Conservation (phyloP, 2,113 vertebrate genomes). For the Promerops cafer region DNA sequence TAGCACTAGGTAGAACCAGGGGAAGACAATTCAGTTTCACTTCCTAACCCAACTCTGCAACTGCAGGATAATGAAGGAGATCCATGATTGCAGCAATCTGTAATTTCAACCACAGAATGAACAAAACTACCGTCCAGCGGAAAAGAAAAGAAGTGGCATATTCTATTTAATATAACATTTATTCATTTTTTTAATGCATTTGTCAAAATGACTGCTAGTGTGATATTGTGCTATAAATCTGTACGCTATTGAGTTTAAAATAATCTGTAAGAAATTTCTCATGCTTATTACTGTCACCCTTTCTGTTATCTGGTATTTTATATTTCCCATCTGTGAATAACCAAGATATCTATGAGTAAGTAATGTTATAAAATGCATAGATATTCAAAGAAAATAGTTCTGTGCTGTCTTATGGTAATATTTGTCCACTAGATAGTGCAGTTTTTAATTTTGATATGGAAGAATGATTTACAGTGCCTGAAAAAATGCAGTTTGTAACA, state of each 20-base stretch:
- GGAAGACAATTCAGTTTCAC: neutral
- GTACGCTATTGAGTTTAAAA: neutral
- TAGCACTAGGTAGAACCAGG: neutral
- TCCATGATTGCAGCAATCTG: accelerated
- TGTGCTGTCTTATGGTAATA: neutral
- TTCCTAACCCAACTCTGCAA: neutral
- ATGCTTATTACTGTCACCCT: neutral
- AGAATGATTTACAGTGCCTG: neutral
- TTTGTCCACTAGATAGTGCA: neutral
- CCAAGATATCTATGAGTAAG: neutral
- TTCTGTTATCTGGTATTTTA: neutral
- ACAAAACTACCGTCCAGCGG: neutral
- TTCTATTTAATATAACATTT: neutral
- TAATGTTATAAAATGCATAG: neutral
- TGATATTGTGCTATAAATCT: neutral
- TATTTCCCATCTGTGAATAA: neutral
- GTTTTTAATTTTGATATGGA: neutral
- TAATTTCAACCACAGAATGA: neutral
- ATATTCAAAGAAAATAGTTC: neutral
- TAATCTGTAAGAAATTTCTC: neutral
- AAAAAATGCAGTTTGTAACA: neutral
- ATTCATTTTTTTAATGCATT: neutral
- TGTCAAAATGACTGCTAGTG: neutral
- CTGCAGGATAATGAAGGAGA: neutral
- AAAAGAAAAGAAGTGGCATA: neutral